Percentiles rank a stretch among this genome's conserved stretches.
These are phyloP conservation scores for Callimorpha dominula DNA, from an alignment of 2,888 invertebrate species.

Conservation along the genomic window DNA sequence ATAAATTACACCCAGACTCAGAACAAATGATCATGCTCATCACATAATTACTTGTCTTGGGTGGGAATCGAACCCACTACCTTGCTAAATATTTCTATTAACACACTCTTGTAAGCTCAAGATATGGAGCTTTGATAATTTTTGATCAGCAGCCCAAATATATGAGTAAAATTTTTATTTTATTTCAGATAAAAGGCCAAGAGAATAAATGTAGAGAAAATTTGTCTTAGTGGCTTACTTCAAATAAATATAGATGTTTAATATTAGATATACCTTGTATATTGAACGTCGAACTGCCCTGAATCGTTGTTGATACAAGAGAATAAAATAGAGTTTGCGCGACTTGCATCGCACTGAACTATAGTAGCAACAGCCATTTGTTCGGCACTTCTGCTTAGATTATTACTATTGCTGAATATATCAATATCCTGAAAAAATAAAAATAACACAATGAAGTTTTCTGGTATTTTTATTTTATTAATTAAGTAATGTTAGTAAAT, in stretches of 20 bases:
- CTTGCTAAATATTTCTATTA: no score
- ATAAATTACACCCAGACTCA: no score
- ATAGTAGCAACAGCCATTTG: slow-evolving; percentile 90
- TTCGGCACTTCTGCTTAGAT: slow-evolving; percentile 87
- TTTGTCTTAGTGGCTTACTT: not conserved
- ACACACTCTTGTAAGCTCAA: no score
- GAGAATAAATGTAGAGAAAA: not conserved
- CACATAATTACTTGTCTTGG: no score
- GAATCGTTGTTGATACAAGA: slow-evolving; percentile 92
- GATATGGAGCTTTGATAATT: no score
- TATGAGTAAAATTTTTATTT: no score
- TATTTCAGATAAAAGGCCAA: not conserved
- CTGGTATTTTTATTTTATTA: not conserved
- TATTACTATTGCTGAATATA: slow-evolving; percentile 86
- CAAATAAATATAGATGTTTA: not conserved
- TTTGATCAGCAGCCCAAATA: no score
- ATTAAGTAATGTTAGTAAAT: not conserved
- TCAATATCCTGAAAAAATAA: slow-evolving; percentile 86
- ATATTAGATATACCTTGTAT: slow-evolving; percentile 84
- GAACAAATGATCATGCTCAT: no score
- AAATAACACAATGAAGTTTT: slow-evolving; percentile 1
- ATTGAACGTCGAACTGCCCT: slow-evolving; percentile 91
- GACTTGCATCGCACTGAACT: slow-evolving; percentile 90
- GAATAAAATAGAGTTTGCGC: slow-evolving; percentile 92
- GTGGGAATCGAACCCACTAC: no score